These are phyloP conservation scores for Pangasianodon hypophthalmus DNA, from an alignment of 2,113 vertebrate genomes.

Conservation along the genomic window DNA sequence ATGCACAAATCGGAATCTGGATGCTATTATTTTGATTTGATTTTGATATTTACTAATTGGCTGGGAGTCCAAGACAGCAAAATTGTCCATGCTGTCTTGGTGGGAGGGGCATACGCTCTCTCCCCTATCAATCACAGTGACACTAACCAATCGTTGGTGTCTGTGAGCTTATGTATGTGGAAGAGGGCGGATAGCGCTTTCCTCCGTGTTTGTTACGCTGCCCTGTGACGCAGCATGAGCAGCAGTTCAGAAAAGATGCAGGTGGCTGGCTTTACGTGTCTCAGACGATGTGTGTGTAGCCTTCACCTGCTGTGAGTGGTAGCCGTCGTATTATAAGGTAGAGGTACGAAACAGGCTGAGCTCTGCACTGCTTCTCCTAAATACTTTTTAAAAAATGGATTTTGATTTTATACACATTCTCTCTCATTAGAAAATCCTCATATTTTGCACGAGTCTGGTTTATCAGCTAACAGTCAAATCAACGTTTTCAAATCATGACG, in stretches of 20 bases:
- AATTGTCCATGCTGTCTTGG: background rate
- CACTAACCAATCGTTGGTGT: background rate
- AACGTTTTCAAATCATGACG: background rate
- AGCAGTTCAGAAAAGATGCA: no score
- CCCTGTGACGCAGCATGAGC: background rate
- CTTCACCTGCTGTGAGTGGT: no score
- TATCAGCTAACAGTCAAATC: background rate
- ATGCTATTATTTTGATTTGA: background rate
- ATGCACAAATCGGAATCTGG: background rate
- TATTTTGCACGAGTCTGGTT: background rate
- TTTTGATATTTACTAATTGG: background rate
- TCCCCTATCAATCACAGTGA: background rate
- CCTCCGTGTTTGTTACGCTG: background rate
- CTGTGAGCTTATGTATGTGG: background rate
- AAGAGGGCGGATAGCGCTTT: background rate
- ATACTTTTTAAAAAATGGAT: background rate
- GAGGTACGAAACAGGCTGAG: background rate
- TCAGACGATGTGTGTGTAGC: no score
- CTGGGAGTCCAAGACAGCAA: background rate
- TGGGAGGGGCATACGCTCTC: background rate
- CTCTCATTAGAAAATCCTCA: background rate
- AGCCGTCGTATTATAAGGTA: no score
- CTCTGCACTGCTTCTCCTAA: background rate
- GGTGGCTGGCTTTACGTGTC: no score
- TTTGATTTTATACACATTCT: background rate